phyloP scores from a whole-genome alignment of 2,113 vertebrate species.

The Carassius gibelio region DNA sequence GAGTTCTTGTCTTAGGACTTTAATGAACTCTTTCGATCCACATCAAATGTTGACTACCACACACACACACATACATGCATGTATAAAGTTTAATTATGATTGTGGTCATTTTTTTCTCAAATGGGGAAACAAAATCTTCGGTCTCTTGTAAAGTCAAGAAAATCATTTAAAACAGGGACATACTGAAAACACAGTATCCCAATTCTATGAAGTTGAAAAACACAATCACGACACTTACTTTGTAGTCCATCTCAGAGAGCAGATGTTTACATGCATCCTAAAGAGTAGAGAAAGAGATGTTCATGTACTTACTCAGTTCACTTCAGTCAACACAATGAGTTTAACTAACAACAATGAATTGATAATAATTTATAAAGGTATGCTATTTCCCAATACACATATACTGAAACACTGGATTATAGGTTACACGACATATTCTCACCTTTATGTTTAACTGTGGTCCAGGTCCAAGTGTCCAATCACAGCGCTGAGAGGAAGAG shows the following conservation, averaged over 20 bases:
- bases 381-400: background rate
- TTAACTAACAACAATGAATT: background rate
- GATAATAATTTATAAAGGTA: background rate
- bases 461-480: constrained; percentile 13
- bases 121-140: background rate
- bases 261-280: constrained; percentile 42
- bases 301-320: background rate
- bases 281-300: background rate
- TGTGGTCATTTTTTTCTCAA: background rate
- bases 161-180: too few relatives aligned
- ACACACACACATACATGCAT: too few relatives aligned
- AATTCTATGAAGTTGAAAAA: background rate
- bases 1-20: too few relatives aligned
- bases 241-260: fast-evolving
- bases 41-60: too few relatives aligned
- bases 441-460: constrained; percentile 14
- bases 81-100: too few relatives aligned
- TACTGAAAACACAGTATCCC: background rate
- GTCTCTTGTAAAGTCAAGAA: background rate
- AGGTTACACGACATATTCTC: background rate
- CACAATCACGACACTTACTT: constrained; percentile 38
- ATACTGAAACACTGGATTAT: background rate
- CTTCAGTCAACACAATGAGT: background rate
- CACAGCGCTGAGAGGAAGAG: constrained; percentile 13
- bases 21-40: too few relatives aligned